phyloP scores from a whole-genome alignment of 1,140 invertebrate species.

The Oncopodura yosiiana region DNA sequence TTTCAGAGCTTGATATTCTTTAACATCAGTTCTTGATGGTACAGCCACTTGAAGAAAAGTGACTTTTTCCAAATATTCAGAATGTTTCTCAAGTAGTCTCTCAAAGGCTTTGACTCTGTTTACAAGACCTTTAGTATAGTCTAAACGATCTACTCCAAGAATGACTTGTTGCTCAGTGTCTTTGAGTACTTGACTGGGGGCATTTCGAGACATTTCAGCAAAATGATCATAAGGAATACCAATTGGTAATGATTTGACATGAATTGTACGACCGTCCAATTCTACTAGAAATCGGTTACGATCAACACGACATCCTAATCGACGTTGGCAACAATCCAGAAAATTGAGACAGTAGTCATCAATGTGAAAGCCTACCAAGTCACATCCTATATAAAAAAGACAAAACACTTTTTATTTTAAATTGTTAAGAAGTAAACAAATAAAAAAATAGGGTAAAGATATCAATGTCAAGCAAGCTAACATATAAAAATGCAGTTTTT shows the following conservation, averaged over 20 bases:
- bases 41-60: constrained; percentile 40
- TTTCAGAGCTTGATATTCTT: constrained; percentile 42
- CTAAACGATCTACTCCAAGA: constrained; percentile 43
- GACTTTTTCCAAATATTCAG: constrained; percentile 41
- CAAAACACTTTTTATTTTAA: too few species aligned
- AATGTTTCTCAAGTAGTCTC: constrained; percentile 40
- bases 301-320: constrained; percentile 41
- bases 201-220: constrained; percentile 37
- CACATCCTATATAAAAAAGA: constrained; percentile 37
- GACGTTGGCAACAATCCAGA: constrained; percentile 42
- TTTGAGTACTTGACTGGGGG: constrained; percentile 38
- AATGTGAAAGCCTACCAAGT: constrained; percentile 44
- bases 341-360: constrained; percentile 44
- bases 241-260: constrained; percentile 40
- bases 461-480: too few species aligned
- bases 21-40: constrained; percentile 43
- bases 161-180: constrained; percentile 39
- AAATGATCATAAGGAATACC: constrained; percentile 42
- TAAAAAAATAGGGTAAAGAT: too few species aligned
- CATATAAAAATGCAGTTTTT: too few species aligned
- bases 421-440: neutral
- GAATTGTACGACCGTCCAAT: constrained; percentile 39
- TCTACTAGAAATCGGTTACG: constrained; percentile 40
- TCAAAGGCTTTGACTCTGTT: constrained; percentile 42
- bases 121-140: constrained; percentile 45